A percentile compares a stretch with the other conserved stretches of the same genome.
Evolutionary conservation across 2,888 invertebrate species (phyloP).

Genomic region (Argyresthia goedartella): DNA sequence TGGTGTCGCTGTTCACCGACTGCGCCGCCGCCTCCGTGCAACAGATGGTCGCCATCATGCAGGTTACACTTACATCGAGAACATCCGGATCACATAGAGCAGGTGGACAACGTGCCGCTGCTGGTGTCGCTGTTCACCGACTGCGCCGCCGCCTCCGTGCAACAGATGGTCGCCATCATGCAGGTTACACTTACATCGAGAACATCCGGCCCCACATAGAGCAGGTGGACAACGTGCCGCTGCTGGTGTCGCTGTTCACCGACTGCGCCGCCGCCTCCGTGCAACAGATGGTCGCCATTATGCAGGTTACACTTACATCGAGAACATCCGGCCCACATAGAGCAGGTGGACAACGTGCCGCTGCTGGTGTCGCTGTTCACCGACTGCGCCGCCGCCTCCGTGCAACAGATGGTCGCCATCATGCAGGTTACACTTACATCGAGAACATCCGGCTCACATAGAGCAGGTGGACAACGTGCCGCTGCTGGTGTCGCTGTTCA

Average conservation of each 20-base stretch:
- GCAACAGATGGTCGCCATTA: conserved; percentile 92
- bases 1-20: conserved; percentile 98
- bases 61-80: conserved; percentile 87
- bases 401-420: conserved; percentile 92
- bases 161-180: conserved; percentile 96
- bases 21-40: conserved; percentile 92
- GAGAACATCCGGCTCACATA: conserved; percentile 95
- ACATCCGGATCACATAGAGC: conserved; percentile 94
- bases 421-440: too few relatives aligned
- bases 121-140: conserved; percentile 98
- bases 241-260: conserved; percentile 96
- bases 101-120: conserved; percentile 97
- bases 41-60: conserved; percentile 95
- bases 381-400: conserved; percentile 93
- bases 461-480: conserved; percentile 98
- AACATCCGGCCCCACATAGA: conserved; percentile 97
- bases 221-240: conserved; percentile 96
- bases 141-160: conserved; percentile 90
- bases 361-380: conserved; percentile 97
- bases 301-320: too few relatives aligned
- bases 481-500: conserved; percentile 95
- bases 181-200: too few relatives aligned
- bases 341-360: conserved; percentile 97
- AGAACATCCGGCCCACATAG: conserved; percentile 95
- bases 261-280: conserved; percentile 95